Evolutionary conservation across 2,888 invertebrate species (phyloP), one percentile per base, ranked within the genome.

Genomic region (Campoletis raptor): DNA sequence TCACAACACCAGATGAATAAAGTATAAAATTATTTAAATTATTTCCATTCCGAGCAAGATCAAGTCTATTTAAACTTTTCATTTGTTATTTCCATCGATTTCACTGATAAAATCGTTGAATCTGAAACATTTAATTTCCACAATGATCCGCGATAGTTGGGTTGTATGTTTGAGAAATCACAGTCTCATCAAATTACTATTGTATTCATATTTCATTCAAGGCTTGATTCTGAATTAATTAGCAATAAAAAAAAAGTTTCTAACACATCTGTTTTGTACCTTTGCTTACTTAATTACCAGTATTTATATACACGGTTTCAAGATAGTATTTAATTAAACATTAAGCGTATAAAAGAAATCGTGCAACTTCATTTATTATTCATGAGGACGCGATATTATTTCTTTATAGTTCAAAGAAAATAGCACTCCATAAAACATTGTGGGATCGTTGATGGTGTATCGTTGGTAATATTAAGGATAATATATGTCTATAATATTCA

Each of bases 381-480:
- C 82, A 69, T 70, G 69, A 79, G 42, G 48, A 52, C 37, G 18
- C 76, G 24, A 30, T 57, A n/a, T 64, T 54, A n/a, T 82, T 76
- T 57, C 21, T 74, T 21, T 61, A 52, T 66, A 54, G 48, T 57
- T 37, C 12, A 18, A 81, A 73, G 79, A 70, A 73, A 83, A 85
- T 72, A 66, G 69, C 61, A 64, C 70, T 80, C 78, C 79, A 82
- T 85, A 76, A 83, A 80, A 85, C 70, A 79, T 82, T 73, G 76
- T 70, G 85, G 79, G 76, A 70, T 79, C 83, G 54, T 66, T 64
- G 74, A 70, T 70, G 40, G 42, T 24, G 24, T n/a, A 61, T 42
- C 42, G 66, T 64, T 64, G 52, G 66, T 40, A 72, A 48, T 82
- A 42, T 45, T 12, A 67, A 40, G 52, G 66, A 30, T 36, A 21